Conservation (phyloP, 2,113 vertebrate species). For the Prolemur simus region DNA sequence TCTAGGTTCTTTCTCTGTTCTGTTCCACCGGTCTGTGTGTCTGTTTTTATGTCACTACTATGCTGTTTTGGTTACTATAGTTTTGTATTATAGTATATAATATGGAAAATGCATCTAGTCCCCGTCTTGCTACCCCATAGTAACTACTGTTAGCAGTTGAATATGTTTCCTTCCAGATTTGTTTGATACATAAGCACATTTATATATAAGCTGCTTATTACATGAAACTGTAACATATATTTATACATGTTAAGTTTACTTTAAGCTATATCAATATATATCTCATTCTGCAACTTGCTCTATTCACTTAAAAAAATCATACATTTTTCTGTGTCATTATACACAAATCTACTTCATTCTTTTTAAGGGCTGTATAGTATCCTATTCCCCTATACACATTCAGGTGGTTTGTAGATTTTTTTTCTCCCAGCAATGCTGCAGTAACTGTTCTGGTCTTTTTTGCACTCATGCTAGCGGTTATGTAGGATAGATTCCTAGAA, state of each 20-base stretch:
- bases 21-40: background rate
- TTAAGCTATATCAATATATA: background rate
- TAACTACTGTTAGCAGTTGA: background rate
- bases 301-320: conserved; percentile 6
- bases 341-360: background rate
- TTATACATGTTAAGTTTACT: background rate
- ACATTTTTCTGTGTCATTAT: background rate
- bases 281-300: background rate
- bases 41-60: background rate
- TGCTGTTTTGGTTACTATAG: background rate
- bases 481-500: background rate
- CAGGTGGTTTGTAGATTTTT: background rate
- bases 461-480: background rate
- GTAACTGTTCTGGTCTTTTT: background rate
- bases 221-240: background rate
- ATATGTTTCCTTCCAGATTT: background rate
- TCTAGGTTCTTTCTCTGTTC: background rate
- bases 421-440: background rate
- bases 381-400: background rate
- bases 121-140: background rate
- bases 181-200: background rate
- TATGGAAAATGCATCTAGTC: background rate
- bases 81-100: background rate
- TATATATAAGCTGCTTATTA: background rate
- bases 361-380: background rate